These are phyloP conservation scores for Iselma pallidipennis DNA, from an alignment of 2,888 invertebrate genomes.

Conservation along the genomic window DNA sequence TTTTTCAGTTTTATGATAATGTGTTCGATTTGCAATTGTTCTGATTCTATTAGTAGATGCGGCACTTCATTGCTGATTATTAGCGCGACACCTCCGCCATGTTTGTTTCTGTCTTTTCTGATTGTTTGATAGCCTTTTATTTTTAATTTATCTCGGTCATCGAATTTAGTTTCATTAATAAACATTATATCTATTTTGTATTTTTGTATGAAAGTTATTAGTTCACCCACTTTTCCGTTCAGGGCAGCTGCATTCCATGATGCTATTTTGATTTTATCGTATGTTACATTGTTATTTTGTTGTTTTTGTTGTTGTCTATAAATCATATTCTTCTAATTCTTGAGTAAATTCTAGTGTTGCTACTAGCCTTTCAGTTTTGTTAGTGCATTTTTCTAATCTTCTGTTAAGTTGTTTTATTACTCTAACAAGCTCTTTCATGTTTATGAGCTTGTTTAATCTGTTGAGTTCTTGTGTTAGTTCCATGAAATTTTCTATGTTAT, in stretches of 20 bases:
- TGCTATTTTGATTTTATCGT: constrained; percentile 2
- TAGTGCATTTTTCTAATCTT: not conserved
- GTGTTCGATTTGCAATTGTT: not conserved
- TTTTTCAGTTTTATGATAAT: not conserved
- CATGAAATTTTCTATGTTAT: not conserved
- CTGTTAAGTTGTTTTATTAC: not conserved
- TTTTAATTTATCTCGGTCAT: not conserved
- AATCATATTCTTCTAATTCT: not conserved
- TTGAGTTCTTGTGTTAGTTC: not conserved
- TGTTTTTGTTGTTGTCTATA: no score
- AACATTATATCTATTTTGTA: constrained; percentile 8
- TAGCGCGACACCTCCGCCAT: constrained; percentile 7
- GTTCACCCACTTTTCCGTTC: not conserved
- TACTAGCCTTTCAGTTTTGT: not conserved
- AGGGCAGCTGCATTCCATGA: constrained; percentile 12
- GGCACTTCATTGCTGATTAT: constrained; percentile 9
- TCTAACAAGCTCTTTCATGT: not conserved
- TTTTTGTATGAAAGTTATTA: constrained; percentile 5
- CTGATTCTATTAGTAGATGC: not conserved
- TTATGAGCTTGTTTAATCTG: not conserved
- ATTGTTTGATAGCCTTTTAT: constrained; percentile 3
- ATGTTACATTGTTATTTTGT: no score
- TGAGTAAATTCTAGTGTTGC: not conserved
- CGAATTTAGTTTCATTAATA: constrained; percentile 9
- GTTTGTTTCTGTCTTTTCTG: constrained; percentile 6